phyloP scores from a whole-genome alignment of 2,797 vertebrate genomes.

The Varecia variegata region DNA sequence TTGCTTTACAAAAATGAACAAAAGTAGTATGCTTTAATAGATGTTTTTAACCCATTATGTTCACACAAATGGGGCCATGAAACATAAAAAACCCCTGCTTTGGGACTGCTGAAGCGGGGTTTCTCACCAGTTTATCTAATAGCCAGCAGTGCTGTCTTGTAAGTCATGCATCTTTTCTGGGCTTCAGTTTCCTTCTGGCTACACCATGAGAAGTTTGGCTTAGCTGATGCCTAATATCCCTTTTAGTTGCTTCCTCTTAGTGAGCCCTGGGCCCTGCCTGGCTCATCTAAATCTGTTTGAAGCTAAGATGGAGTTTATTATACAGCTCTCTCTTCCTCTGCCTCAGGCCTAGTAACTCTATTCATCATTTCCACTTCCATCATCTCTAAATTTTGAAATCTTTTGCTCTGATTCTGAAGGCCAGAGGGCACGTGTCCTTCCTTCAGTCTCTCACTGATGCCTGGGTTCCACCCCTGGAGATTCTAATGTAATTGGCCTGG shows the following conservation, averaged over 20 bases:
- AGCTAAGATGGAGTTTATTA: not conserved
- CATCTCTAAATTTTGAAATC: not conserved
- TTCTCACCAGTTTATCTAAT: not conserved
- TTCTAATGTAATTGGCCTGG: not conserved
- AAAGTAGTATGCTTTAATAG: not conserved
- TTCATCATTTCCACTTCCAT: not conserved
- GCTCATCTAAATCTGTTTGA: not conserved
- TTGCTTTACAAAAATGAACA: not conserved
- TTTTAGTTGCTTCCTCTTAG: not conserved
- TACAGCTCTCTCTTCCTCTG: not conserved
- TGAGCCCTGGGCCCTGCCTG: not conserved
- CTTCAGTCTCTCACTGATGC: not conserved
- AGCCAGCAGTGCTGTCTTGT: not conserved
- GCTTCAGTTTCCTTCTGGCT: not conserved
- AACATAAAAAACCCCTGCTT: not conserved
- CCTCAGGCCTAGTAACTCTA: not conserved
- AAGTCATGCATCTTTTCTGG: not conserved
- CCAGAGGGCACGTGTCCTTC: not conserved
- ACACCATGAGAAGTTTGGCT: not conserved
- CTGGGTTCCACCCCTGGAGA: not conserved
- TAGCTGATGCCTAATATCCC: not conserved
- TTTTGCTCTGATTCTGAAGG: not conserved
- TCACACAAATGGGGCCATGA: not conserved
- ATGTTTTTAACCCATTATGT: not conserved
- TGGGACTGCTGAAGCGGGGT: not conserved